Base-by-base conservation (phyloP, 2,888 invertebrate genomes). In the Julus scanicus region DNA sequence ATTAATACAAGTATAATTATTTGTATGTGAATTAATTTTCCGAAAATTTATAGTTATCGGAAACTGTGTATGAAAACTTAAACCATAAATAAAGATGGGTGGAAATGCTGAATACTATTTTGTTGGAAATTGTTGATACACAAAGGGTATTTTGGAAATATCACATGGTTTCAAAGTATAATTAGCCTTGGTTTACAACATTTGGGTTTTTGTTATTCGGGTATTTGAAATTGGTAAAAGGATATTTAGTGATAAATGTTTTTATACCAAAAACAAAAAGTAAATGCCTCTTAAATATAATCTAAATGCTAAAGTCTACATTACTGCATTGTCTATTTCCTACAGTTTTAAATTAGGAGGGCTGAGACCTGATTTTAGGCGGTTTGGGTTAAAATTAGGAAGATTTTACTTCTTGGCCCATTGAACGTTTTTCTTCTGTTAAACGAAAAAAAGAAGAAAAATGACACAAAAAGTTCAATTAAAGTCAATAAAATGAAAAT, bases 371-470 rank as follows among this genome's bases (percentile, higher is more conserved):
- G 84, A 84, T 84, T 84, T 15, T 37, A 40, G 84, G 39, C 84
- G 40, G 39, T 8, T 63, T n/a, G 5, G 57, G 57, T 63, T 63
- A 63, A n/a, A 63, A 63, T 63, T 63, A 63, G 57, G 57, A 63
- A 63, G 39, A 37, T 44, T 39, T 89, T 90, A 90, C 90, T 90
- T 90, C 88, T 89, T 89, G 63, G 90, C 90, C 90, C 90, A 90
- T 89, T 90, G 89, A 87, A 89, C 90, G 84, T 89, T 89, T 86
- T 88, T 89, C 87, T 89, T 90, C 89, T 89, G 89, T 37, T 89
- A 88, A 37, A 88, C 88, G 48, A 88, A 86, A 85, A 57, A 48
- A 37, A 48, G 8, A 87, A 48, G 17, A 88, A 85, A 57, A 48
- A 37, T 40, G 17, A 80, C 39, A 87, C 20, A 88, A 88, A 86